phyloP scores from a whole-genome alignment of 2,797 vertebrate species.

The Esox lucius region DNA sequence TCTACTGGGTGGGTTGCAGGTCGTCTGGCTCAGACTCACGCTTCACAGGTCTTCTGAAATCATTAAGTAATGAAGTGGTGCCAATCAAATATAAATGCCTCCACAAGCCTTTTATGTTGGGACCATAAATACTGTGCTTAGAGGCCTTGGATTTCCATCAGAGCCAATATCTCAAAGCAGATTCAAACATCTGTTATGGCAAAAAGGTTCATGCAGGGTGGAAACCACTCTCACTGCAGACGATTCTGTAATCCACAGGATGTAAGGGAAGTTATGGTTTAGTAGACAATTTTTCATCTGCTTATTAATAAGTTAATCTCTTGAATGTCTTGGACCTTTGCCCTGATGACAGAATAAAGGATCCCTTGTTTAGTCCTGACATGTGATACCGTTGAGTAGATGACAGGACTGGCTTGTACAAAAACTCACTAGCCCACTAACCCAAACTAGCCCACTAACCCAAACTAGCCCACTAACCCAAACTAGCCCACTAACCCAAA shows the following conservation, averaged over 20 bases:
- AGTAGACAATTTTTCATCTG: conserved; percentile 52
- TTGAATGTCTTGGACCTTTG: conserved; percentile 38
- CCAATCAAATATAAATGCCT: conserved; percentile 74
- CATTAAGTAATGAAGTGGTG: conserved; percentile 74
- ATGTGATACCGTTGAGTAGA: neutral
- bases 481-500: too few species aligned
- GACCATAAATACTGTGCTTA: conserved; percentile 62
- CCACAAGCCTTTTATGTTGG: conserved; percentile 70
- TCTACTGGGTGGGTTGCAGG: conserved; percentile 67
- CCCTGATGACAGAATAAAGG: conserved; percentile 17
- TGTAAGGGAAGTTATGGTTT: conserved; percentile 41
- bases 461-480: too few species aligned
- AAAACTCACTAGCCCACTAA: too few species aligned
- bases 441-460: too few species aligned
- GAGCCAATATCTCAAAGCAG: conserved; percentile 67
- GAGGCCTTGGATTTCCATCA: conserved; percentile 62
- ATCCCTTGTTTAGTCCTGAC: conserved; percentile 10
- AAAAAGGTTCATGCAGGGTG: conserved; percentile 35
- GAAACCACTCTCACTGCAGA: conserved; percentile 41
- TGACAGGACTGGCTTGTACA: too few species aligned
- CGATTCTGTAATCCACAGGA: conserved; percentile 41
- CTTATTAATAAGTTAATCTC: conserved; percentile 62
- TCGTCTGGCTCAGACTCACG: conserved; percentile 64
- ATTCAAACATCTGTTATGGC: conserved; percentile 68
- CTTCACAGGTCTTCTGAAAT: conserved; percentile 71